These are phyloP conservation scores for Pseudomyrmex flavicornis DNA, from an alignment of 1,140 invertebrate genomes.

Conservation along the genomic window DNA sequence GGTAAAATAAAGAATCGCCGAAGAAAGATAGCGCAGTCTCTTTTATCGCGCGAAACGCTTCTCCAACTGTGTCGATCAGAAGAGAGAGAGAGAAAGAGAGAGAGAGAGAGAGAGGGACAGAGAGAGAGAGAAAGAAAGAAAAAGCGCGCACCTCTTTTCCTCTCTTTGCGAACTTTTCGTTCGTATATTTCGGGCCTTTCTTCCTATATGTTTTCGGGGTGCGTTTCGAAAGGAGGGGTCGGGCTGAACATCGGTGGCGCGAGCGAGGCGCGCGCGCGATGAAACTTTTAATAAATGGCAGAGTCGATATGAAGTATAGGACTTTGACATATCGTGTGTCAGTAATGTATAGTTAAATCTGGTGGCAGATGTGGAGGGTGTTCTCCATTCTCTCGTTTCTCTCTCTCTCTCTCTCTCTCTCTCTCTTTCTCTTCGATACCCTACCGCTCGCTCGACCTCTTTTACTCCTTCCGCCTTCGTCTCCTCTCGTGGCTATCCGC, in stretches of 20 bases:
- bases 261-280: constrained; percentile 78
- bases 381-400: constrained; percentile 70
- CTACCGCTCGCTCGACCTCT: constrained; percentile 18
- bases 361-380: constrained; percentile 84
- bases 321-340: constrained; percentile 86
- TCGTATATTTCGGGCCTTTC: constrained; percentile 78
- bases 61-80: constrained; percentile 45
- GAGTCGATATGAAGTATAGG: constrained; percentile 86
- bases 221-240: constrained; percentile 64
- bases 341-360: constrained; percentile 86
- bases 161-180: constrained; percentile 70
- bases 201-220: constrained; percentile 68
- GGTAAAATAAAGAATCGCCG: constrained; percentile 44
- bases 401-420: constrained; percentile 44
- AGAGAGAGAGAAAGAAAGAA: no score
- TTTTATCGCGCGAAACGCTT: constrained; percentile 41
- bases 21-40: constrained; percentile 52
- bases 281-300: constrained; percentile 86
- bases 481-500: constrained; percentile 57
- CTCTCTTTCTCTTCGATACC: constrained; percentile 14
- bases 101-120: no score
- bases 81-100: not conserved
- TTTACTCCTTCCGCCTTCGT: constrained; percentile 26
- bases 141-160: constrained; percentile 11
- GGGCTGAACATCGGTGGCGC: constrained; percentile 70